Conservation (phyloP, 2,888 invertebrate species). For the Sarcophaga subvicina region DNA sequence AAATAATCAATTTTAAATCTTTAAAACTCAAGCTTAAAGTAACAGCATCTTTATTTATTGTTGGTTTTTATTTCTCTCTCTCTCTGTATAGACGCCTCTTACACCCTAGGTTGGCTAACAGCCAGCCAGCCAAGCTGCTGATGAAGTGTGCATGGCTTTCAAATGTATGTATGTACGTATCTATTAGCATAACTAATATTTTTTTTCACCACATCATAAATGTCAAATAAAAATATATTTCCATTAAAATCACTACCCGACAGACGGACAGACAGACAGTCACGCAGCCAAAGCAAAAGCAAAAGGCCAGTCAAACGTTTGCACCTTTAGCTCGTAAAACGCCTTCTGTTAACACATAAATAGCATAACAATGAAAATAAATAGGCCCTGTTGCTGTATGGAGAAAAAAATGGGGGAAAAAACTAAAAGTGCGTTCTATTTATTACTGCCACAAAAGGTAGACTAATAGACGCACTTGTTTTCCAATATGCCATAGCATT, state of each 20-base stretch:
- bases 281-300: conserved; percentile 9
- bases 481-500: conserved; percentile 5
- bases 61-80: background rate
- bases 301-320: background rate
- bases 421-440: conserved; percentile 17
- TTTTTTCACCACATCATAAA: conserved; percentile 69
- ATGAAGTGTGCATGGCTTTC: background rate
- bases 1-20: conserved; percentile 11
- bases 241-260: conserved; percentile 27
- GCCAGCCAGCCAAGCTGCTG: conserved; percentile 8
- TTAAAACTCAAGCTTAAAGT: background rate
- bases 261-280: no score
- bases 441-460: conserved; percentile 1
- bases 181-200: conserved; percentile 36
- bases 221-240: conserved; percentile 66
- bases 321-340: background rate
- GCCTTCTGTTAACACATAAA: background rate
- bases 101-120: background rate
- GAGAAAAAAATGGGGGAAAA: no score
- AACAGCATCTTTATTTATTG: background rate
- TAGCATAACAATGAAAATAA: background rate
- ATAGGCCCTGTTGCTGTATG: conserved; percentile 8
- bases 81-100: background rate
- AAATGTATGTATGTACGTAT: background rate
- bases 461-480: conserved; percentile 51